Evolutionary conservation across 2,888 invertebrate species (phyloP).

Genomic region (Athripsodes cinereus): DNA sequence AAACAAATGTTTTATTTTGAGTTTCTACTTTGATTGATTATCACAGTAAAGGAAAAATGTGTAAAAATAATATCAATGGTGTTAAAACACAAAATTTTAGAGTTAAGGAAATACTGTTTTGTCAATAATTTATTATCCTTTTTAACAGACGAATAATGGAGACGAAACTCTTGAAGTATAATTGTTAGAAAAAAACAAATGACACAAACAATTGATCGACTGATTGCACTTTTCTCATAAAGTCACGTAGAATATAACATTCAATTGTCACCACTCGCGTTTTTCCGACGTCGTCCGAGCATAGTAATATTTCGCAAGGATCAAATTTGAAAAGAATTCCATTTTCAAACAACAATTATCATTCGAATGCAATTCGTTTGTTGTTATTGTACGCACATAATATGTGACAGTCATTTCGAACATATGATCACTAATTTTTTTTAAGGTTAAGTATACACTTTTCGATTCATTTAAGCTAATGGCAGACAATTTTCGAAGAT

Average conservation of each 20-base stretch:
- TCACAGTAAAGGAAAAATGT: too few species aligned
- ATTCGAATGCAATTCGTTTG: constrained; percentile 1
- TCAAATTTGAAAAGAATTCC: constrained; percentile 1
- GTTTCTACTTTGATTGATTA: too few species aligned
- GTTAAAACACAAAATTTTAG: too few species aligned
- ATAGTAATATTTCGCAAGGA: background rate
- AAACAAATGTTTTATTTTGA: too few species aligned
- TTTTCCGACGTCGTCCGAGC: constrained; percentile 4
- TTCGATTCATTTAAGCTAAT: constrained; percentile 12
- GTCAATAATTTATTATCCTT: too few species aligned
- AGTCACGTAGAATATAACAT: background rate
- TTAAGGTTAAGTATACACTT: constrained; percentile 20
- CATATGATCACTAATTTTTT: constrained; percentile 10
- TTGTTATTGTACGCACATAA: background rate
- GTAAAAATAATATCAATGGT: too few species aligned
- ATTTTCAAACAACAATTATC: constrained; percentile 1
- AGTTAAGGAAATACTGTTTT: too few species aligned
- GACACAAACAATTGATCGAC: background rate
- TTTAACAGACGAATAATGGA: too few species aligned
- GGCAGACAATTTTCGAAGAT: constrained; percentile 30
- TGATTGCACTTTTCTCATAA: background rate
- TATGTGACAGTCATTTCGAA: constrained; percentile 7
- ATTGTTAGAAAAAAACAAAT: too few species aligned
- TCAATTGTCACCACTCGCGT: constrained; percentile 3
- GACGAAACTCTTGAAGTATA: too few species aligned